Evolutionary conservation across 2,113 vertebrate genomes (phyloP).

Genomic region (Cyprinodon variegatus): DNA sequence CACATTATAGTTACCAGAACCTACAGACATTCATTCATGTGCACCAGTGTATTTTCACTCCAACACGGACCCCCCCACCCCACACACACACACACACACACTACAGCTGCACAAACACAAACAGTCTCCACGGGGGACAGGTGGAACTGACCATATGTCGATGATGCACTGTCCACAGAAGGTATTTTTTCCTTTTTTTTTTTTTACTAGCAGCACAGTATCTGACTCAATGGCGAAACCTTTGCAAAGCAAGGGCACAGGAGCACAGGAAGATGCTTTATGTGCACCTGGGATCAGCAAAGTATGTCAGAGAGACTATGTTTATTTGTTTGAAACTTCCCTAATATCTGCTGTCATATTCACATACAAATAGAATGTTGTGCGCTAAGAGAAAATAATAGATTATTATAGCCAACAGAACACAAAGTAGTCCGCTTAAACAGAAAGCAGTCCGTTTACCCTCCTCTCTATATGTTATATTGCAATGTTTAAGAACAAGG

Average conservation of each 20-base stretch:
- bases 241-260: slow-evolving; percentile 70
- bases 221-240: slow-evolving; percentile 73
- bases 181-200: slow-evolving; percentile 41
- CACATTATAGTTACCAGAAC: slow-evolving; percentile 19
- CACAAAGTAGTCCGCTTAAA: background rate
- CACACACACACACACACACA: slow-evolving; percentile 1
- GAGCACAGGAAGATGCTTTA: slow-evolving; percentile 61
- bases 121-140: slow-evolving; percentile 58
- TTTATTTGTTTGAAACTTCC: background rate
- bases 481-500: slow-evolving; percentile 43
- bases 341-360: slow-evolving; percentile 2
- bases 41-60: slow-evolving; percentile 1
- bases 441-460: background rate
- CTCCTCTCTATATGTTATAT: background rate
- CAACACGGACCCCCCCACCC: background rate
- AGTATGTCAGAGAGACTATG: background rate
- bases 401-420: background rate
- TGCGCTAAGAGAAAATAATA: background rate
- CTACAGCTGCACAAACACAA: slow-evolving; percentile 15
- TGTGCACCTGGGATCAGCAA: slow-evolving; percentile 56
- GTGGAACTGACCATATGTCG: slow-evolving; percentile 63
- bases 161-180: slow-evolving; percentile 56
- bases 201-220: slow-evolving; percentile 62
- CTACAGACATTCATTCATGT: slow-evolving; percentile 8
- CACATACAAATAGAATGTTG: background rate